phyloP scores from a whole-genome alignment of 2,888 invertebrate species.

The Tipula vernalis region DNA sequence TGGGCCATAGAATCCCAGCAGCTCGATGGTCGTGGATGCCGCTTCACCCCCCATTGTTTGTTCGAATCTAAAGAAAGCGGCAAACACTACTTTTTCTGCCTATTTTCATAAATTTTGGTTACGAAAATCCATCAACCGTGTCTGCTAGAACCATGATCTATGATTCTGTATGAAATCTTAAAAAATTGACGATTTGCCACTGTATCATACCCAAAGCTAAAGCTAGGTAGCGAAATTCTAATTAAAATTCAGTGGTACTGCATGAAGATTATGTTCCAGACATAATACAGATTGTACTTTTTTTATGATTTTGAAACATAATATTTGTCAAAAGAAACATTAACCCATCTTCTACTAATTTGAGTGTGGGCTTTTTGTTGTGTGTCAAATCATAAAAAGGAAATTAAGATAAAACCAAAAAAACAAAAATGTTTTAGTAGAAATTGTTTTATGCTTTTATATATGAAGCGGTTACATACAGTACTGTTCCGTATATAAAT shows the following conservation, averaged over 20 bases:
- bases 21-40: too few species aligned
- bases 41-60: too few species aligned
- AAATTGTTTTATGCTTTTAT: not conserved
- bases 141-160: too few species aligned
- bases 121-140: too few species aligned
- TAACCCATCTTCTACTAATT: not conserved
- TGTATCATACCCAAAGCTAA: too few species aligned
- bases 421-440: not conserved
- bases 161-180: too few species aligned
- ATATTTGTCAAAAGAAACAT: not conserved
- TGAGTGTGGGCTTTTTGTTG: not conserved
- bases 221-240: too few species aligned
- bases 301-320: not conserved
- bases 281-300: not conserved
- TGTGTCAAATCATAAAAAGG: not conserved
- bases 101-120: too few species aligned
- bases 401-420: not conserved
- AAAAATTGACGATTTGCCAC: too few species aligned
- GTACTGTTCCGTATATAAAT: not conserved
- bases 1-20: too few species aligned
- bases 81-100: too few species aligned
- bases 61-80: too few species aligned
- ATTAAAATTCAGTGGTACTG: not conserved
- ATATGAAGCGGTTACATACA: not conserved
- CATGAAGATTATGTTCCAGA: not conserved